Evolutionary conservation across 2,888 invertebrate genomes (phyloP), one percentile per base, ranked within the genome.

Genomic region (Synergus umbraculus): DNA sequence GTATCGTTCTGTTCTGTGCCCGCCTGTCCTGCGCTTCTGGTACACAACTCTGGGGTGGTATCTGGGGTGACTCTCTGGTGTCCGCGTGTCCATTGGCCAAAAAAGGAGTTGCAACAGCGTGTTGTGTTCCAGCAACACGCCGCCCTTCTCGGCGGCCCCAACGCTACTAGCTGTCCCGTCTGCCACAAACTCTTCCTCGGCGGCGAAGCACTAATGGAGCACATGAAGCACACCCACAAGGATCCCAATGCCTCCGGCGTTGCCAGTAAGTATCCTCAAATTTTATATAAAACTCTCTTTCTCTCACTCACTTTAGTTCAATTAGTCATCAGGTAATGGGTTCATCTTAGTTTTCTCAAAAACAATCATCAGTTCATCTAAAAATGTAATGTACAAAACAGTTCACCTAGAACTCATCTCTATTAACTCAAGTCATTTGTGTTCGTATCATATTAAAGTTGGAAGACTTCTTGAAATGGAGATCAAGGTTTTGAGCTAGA

Each of bases 61-160:
- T 88, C 85, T 86, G 87, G 85, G 87, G 84, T 86, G 88, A 86
- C 86, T 87, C 84, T 84, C 84, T 83, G 85, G 83, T 83, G 84
- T 84, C 83, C 84, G 84, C 82, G 82, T 83, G 81, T 84, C 84
- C 84, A 80, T 81, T 80, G 63, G 86, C 85, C 90, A 88, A 91
- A 91, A 90, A 92, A 92, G 96, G 96, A 96, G 95, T 96, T 97
- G 95, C 97, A 97, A 95, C 95, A 96, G 94, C 97, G 97, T 95
- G 97, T 97, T 96, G 97, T 97, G 95, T 96, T 97, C 95, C 97
- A 97, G 96, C 97, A 98, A 96, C 98, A 98, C 94, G 97, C 97
- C 91, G 95, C 98, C 92, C 96, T 97, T 94, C 96, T 96, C 92
- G 97, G 97, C 90, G 97, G 97, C 89, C 97, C 97, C 85, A 97